These are phyloP conservation scores for Copidosoma aretas DNA, from an alignment of 2,888 invertebrate genomes.

Conservation along the genomic window DNA sequence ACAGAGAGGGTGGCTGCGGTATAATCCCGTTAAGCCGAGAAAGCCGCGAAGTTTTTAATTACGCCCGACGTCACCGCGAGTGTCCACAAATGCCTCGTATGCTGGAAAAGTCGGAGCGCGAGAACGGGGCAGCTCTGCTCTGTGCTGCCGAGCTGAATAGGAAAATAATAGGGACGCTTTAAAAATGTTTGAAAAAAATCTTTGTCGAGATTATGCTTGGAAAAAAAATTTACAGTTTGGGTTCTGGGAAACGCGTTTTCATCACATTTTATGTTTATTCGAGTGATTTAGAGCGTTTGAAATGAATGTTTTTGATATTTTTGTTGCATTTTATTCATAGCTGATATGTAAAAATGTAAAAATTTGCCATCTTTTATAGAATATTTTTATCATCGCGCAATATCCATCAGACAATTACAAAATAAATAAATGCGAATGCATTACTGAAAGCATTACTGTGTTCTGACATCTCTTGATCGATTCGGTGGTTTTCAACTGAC, in stretches of 20 bases:
- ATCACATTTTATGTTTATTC: too few relatives aligned
- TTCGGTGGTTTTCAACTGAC: conserved; percentile 18
- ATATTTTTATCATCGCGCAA: too few relatives aligned
- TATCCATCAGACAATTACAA: too few relatives aligned
- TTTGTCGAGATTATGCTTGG: conserved; percentile 8
- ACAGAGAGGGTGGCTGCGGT: conserved; percentile 11
- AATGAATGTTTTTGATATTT: too few relatives aligned
- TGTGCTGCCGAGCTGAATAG: conserved; percentile 4
- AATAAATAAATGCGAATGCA: too few relatives aligned
- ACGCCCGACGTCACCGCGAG: conserved; percentile 22
- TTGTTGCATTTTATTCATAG: too few relatives aligned
- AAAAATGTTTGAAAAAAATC: conserved; percentile 11
- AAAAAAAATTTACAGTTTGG: background rate
- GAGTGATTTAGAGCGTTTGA: too few relatives aligned
- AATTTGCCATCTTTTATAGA: too few relatives aligned
- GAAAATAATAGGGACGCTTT: conserved; percentile 23
- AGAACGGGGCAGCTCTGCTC: background rate
- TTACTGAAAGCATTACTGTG: background rate
- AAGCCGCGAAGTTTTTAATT: conserved; percentile 40
- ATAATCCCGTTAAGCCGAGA: conserved; percentile 39
- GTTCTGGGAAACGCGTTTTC: too few relatives aligned
- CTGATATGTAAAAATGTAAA: too few relatives aligned
- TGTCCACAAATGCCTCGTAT: conserved; percentile 19
- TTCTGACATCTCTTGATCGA: conserved; percentile 13
- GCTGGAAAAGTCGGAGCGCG: background rate